A percentile compares a stretch with the other conserved stretches of the same genome.
These are phyloP conservation scores for Lepus townsendii DNA, from an alignment of 2,797 vertebrate species.

Conservation along the genomic window DNA sequence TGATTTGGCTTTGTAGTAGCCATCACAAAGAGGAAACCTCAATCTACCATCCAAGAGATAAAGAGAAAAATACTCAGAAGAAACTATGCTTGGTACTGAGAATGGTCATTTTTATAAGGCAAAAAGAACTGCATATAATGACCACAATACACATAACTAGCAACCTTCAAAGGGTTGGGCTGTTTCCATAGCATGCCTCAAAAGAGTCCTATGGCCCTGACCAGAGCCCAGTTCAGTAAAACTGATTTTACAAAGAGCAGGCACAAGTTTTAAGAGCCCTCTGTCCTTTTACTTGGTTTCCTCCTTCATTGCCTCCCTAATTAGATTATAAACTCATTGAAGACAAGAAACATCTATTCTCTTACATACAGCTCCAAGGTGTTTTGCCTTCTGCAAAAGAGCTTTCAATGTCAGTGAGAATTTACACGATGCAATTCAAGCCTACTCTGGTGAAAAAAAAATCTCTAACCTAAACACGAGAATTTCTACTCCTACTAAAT, in stretches of 20 bases:
- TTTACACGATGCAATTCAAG: conserved; percentile 42
- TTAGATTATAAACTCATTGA: conserved; percentile 51
- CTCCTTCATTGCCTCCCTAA: conserved; percentile 13
- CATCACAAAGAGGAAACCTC: conserved; percentile 10
- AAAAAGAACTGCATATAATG: conserved; percentile 18
- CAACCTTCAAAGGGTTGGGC: not conserved
- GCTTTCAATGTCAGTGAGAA: not conserved
- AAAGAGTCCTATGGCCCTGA: not conserved
- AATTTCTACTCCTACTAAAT: conserved; percentile 41
- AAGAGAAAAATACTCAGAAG: conserved; percentile 26
- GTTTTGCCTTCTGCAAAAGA: not conserved
- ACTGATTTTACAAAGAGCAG: conserved; percentile 56
- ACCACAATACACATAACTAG: not conserved
- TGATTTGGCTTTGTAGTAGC: not conserved
- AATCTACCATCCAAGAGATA: not conserved
- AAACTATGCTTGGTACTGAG: conserved; percentile 2
- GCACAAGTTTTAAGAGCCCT: conserved; percentile 13
- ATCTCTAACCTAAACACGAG: conserved; percentile 12
- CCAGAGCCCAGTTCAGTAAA: conserved; percentile 30
- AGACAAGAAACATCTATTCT: conserved; percentile 46
- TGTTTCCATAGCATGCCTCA: conserved; percentile 35
- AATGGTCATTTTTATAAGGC: conserved; percentile 38
- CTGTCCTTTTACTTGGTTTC: conserved; percentile 30
- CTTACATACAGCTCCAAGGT: conserved; percentile 37
- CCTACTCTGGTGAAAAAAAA: conserved; percentile 56